Base-by-base conservation (phyloP, 2,113 vertebrate genomes). In the Phalacrocorax brasilianus region DNA sequence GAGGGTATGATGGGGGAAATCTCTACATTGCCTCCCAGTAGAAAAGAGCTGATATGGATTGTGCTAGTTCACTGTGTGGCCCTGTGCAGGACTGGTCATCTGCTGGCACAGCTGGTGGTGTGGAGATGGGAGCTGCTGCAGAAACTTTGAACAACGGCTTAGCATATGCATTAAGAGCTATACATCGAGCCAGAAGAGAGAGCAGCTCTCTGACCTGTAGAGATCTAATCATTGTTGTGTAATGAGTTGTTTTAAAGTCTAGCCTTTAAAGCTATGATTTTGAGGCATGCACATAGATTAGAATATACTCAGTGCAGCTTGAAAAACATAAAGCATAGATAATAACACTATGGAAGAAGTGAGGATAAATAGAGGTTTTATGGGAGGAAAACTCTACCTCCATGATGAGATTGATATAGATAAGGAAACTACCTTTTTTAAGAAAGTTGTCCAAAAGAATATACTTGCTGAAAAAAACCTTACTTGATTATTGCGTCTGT, bases 321-420 rank as follows among this genome's bases (percentile, higher is more conserved):
- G 78, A 28, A 75, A 63, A 62, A 27, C 21, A 4, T 30, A 20
- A 72, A 9, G 10, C 32, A 53, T 10, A 35, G 67, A 21, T 49
- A 35, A 45, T 67, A 66, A 49, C 6, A 3, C 15, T 53, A 14
- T 53, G 61, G 30, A 83, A 77, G 50, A 22, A 44, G 50, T n/a
- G 49, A 62, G 24, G 59, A 32, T 89, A 56, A 77, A 28, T 20
- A n/a, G 12, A 72, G 16, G 8, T 70, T 70, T 86, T 70, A 23
- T n/a, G 45, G 30, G 58, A 92, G 8, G 40, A 74, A 70, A 74
- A 20, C 50, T n/a, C 13, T 55, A 42, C 6, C 11, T 86, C 45
- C 0, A 0, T 32, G 19, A n/a, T 89, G 52, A n/a, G 35, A 9
- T 8, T 53, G 16, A 22, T 47, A 9, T 0, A 67, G 56, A 27